Base-by-base conservation (phyloP, 1,140 invertebrate species). In the Bombus vancouverensis region DNA sequence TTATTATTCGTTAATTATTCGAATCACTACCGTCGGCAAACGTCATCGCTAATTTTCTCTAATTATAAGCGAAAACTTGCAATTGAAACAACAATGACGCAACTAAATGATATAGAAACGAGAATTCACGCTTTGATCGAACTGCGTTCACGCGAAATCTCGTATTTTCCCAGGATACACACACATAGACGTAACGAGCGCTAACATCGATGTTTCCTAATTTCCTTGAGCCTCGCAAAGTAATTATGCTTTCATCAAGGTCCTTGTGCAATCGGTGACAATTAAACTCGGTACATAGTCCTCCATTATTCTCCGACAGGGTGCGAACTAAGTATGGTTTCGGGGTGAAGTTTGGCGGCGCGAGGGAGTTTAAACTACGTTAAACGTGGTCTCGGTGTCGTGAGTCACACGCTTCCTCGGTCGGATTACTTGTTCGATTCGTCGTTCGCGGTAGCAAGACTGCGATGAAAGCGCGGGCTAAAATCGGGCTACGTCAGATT, bases 171-270 rank as follows among this genome's bases (percentile, higher is more conserved):
- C 15, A 39, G 13, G 5, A 13, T 25, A 80, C 47, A n/a, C 28
- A 72, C 68, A 59, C 68, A 10, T 1, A 71, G 1, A 4, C 65
- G 34, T 57, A n/a, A 77, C 44, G 57, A 59, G 32, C 13, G 32
- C 32, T 15, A 37, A 32, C 88, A 89, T 87, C 82, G 83, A 82
- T 74, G 66, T 81, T 78, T 88, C 88, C 77, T 87, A 88, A 89
- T 89, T 86, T 87, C 84, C 78, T 13, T 44, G 65, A 86, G 84
- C 78, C 75, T 86, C 66, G 66, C 37, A 66, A 78, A 89, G 59
- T 89, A 89, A 89, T 89, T 89, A 89, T 74, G 84, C 87, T 79
- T 87, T 79, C 81, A 81, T 78, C 81, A 70, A 32, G 59, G 62
- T 39, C 57, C 75, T 71, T 53, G 28, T 44, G 57, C 84, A 86